phyloP scores from a whole-genome alignment of 2,888 invertebrate species.

The Netelia melanura region DNA sequence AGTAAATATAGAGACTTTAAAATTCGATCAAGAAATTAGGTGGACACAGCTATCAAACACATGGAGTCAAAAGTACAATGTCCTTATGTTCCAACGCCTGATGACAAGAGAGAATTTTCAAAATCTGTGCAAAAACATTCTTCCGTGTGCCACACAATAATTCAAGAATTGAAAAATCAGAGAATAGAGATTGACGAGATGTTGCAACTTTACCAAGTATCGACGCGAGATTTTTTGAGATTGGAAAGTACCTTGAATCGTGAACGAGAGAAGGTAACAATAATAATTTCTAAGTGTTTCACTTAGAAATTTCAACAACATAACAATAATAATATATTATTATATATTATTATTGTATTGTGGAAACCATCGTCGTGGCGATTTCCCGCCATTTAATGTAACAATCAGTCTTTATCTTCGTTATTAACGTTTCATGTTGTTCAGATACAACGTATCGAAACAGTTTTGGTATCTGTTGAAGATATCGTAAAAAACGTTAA shows the following conservation, averaged over 20 bases:
- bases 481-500: conserved; percentile 47
- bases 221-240: conserved; percentile 46
- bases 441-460: conserved; percentile 54
- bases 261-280: conserved; percentile 49
- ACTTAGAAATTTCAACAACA: too few relatives aligned
- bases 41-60: conserved; percentile 30
- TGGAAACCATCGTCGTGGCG: background rate
- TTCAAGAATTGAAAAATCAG: conserved; percentile 64
- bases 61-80: conserved; percentile 24
- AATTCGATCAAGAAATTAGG: conserved; percentile 48
- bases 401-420: conserved; percentile 1
- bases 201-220: conserved; percentile 51
- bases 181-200: conserved; percentile 65
- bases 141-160: conserved; percentile 55
- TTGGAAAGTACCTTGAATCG: conserved; percentile 40
- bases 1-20: background rate
- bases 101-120: conserved; percentile 57
- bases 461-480: conserved; percentile 5
- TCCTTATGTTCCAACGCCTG: conserved; percentile 41
- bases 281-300: conserved; percentile 6
- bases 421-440: conserved; percentile 8
- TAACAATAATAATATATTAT: too few relatives aligned
- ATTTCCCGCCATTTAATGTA: background rate
- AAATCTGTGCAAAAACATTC: conserved; percentile 63
- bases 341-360: too few relatives aligned